Evolutionary conservation across 2,113 vertebrate species (phyloP).

Genomic region (Capreolus pygargus): DNA sequence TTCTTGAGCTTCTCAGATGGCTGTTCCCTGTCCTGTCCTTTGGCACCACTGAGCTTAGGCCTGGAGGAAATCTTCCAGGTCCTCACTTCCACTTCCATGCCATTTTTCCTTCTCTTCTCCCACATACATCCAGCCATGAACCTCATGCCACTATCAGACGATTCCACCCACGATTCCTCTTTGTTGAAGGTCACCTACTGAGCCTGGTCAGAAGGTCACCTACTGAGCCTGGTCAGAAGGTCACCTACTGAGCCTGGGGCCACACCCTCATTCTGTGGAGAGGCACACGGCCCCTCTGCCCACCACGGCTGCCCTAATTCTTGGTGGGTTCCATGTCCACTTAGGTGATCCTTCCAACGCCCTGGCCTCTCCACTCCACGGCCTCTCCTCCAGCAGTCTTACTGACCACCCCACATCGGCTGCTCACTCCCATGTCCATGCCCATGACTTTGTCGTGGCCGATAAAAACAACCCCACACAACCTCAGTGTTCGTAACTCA

Average conservation of each 20-base stretch:
- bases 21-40: not conserved
- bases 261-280: not conserved
- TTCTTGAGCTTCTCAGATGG: not conserved
- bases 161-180: not conserved
- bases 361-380: not conserved
- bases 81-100: not conserved
- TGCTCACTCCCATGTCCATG: not conserved
- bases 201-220: too few relatives aligned
- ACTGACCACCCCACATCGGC: not conserved
- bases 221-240: too few relatives aligned
- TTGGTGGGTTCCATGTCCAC: not conserved
- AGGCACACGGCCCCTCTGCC: fast-evolving
- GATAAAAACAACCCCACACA: fast-evolving
- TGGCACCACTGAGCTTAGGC: not conserved
- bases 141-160: not conserved
- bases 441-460: too few relatives aligned
- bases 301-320: not conserved
- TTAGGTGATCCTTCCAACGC: not conserved
- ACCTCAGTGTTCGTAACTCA: not conserved
- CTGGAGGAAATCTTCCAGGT: not conserved
- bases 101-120: not conserved
- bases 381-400: not conserved
- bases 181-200: too few relatives aligned
- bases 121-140: not conserved
- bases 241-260: not conserved